phyloP scores from a whole-genome alignment of 2,888 invertebrate species.

The Drosophila picticornis region DNA sequence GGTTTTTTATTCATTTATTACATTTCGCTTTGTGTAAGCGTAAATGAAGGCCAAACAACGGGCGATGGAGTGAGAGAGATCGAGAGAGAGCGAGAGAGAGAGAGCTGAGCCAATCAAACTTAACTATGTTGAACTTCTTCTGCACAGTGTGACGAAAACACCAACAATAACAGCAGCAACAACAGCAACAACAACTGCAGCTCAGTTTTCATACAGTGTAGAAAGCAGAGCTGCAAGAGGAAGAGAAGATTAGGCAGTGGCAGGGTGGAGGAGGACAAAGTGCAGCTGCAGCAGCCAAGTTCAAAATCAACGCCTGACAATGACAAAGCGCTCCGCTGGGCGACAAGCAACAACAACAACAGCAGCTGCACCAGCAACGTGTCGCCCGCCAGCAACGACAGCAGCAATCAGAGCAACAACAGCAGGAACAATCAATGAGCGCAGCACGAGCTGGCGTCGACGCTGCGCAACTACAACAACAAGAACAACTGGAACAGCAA shows the following conservation, averaged over 20 bases:
- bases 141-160: constrained; percentile 45
- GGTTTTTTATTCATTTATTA: background rate
- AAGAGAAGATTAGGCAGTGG: constrained; percentile 10
- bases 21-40: constrained; percentile 41
- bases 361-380: constrained; percentile 22
- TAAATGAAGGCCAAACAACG: constrained; percentile 36
- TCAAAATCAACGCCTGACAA: constrained; percentile 79
- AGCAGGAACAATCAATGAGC: constrained; percentile 48
- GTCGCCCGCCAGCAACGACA: constrained; percentile 22
- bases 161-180: constrained; percentile 4
- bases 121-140: constrained; percentile 50
- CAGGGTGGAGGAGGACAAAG: background rate
- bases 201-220: constrained; percentile 23
- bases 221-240: constrained; percentile 12
- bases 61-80: background rate
- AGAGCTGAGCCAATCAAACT: constrained; percentile 51
- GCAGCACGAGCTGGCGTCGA: constrained; percentile 52
- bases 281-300: constrained; percentile 57
- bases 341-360: constrained; percentile 50
- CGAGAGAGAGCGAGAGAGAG: constrained; percentile 8
- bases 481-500: constrained; percentile 20
- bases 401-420: constrained; percentile 12
- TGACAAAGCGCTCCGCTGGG: constrained; percentile 65
- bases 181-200: constrained; percentile 16
- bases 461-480: constrained; percentile 21